These are phyloP conservation scores for Brachionus paranguensis DNA, from an alignment of 1,140 invertebrate species.

Conservation along the genomic window DNA sequence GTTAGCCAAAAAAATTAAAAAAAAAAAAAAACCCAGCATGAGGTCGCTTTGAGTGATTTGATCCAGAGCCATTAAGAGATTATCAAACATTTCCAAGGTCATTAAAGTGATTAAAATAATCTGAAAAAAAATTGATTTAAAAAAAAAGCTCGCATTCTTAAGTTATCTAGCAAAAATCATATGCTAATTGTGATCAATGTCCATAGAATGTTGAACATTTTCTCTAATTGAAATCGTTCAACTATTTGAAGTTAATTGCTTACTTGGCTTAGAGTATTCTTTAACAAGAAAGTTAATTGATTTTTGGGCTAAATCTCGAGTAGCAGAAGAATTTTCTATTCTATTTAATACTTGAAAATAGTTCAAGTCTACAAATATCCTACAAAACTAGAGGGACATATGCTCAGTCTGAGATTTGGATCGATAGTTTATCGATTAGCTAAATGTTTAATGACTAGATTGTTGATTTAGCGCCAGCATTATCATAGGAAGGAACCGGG, in stretches of 20 bases:
- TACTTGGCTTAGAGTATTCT: conserved; percentile 30
- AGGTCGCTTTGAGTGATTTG: neutral
- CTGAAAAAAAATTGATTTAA: neutral
- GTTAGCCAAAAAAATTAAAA: neutral
- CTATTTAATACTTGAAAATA: neutral
- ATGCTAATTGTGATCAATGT: conserved; percentile 2
- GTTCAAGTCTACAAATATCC: neutral
- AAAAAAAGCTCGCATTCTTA: neutral
- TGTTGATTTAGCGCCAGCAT: neutral
- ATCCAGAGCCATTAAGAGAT: neutral
- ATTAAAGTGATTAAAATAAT: neutral
- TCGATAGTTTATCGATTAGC: conserved; percentile 27
- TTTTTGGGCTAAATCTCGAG: neutral
- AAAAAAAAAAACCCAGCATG: neutral
- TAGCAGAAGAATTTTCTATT: neutral
- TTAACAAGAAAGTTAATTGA: conserved; percentile 2
- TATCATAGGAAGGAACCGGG: neutral
- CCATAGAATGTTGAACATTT: neutral
- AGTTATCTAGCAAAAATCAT: neutral
- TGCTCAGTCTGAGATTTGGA: neutral
- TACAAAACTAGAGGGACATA: neutral
- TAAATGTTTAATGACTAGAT: conserved; percentile 28
- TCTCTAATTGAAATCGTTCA: conserved; percentile 11
- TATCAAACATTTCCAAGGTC: neutral
- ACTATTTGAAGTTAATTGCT: conserved; percentile 6